A percentile compares a stretch with the other conserved stretches of the same genome.
These are phyloP conservation scores for Sterna hirundo DNA, from an alignment of 2,113 vertebrate genomes.

Conservation along the genomic window DNA sequence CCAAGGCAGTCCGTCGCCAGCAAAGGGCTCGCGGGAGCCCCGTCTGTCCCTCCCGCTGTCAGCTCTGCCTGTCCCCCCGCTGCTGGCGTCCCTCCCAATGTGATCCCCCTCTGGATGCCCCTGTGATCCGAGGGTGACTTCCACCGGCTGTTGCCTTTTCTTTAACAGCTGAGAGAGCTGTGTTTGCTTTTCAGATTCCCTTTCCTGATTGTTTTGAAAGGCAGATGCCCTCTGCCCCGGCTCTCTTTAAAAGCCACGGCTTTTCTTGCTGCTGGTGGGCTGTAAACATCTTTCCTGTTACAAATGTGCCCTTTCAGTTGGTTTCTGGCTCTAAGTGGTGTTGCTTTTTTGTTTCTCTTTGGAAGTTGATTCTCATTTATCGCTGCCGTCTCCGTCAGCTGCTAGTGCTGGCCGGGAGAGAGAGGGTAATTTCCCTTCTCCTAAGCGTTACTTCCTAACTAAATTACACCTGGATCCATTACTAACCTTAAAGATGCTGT, in stretches of 20 bases:
- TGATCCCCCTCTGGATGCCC: neutral
- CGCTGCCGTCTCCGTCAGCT: neutral
- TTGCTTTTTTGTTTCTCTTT: neutral
- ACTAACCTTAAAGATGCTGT: neutral
- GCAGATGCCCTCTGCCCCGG: neutral
- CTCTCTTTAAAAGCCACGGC: neutral
- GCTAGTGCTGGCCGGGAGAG: neutral
- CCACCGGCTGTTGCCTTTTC: neutral
- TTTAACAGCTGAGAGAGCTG: neutral
- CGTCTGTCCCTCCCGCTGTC: neutral
- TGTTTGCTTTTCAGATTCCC: constrained; percentile 1
- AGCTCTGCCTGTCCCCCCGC: neutral
- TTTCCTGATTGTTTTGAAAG: constrained; percentile 16
- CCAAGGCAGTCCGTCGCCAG: neutral
- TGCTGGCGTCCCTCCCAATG: neutral
- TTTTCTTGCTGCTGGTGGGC: neutral
- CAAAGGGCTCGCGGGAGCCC: neutral
- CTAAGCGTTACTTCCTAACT: neutral
- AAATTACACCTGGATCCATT: neutral
- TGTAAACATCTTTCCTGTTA: neutral
- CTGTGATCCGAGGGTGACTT: neutral
- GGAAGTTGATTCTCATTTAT: neutral
- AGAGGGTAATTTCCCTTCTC: neutral
- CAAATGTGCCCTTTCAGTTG: neutral
- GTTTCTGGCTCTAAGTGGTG: neutral